Conservation (phyloP, 2,797 vertebrate species). For the Falco biarmicus region DNA sequence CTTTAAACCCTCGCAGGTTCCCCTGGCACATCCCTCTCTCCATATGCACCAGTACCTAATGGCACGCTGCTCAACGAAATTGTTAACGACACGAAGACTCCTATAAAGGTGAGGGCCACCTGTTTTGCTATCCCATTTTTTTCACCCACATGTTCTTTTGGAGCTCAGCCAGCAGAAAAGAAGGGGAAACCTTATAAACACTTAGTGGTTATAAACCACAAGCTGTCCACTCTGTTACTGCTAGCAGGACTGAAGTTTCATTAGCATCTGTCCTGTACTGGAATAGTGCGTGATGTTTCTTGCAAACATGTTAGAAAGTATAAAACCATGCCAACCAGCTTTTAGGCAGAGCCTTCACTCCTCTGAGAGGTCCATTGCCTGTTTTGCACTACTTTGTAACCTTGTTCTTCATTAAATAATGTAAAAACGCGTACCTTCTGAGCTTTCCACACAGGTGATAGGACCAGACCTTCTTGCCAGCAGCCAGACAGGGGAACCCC, state of each 20-base stretch:
- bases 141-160: neutral
- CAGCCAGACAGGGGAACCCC: neutral
- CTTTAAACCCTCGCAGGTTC: neutral
- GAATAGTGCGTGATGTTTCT: neutral
- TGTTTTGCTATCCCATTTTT: neutral
- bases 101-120: constrained; percentile 74
- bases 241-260: neutral
- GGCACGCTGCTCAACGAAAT: constrained; percentile 65
- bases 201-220: neutral
- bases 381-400: neutral
- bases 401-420: neutral
- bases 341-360: neutral
- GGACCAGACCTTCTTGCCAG: neutral
- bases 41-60: constrained; percentile 13
- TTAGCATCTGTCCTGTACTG: neutral
- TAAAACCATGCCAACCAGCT: neutral
- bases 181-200: neutral
- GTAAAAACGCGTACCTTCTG: neutral
- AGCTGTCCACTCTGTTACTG: neutral
- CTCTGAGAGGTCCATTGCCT: neutral
- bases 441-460: neutral
- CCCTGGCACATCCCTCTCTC: neutral
- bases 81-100: constrained; percentile 60
- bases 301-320: fast-evolving
- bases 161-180: neutral